phyloP scores from a whole-genome alignment of 2,888 invertebrate genomes.

The Eurois occulta region DNA sequence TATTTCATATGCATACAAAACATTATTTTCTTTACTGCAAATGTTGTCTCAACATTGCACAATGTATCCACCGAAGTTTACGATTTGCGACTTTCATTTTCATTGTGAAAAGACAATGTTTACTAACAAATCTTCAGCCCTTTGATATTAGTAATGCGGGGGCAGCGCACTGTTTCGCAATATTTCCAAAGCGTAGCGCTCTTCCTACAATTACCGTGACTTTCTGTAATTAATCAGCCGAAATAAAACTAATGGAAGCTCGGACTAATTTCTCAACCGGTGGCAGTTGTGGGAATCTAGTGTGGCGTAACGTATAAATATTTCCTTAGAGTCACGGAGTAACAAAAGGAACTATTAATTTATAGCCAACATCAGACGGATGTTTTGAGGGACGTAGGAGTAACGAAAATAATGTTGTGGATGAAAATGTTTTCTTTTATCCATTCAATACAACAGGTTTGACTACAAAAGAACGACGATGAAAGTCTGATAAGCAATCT shows the following conservation, averaged over 20 bases:
- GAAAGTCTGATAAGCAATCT: conserved; percentile 20
- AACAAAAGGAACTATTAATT: conserved; percentile 53
- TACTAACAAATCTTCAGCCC: conserved; percentile 49
- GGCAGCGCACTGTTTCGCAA: conserved; percentile 35
- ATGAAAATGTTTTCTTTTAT: conserved; percentile 27
- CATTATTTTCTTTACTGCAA: conserved; percentile 6
- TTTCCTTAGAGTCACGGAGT: conserved; percentile 38
- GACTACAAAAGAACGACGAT: conserved; percentile 34
- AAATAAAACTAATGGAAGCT: conserved; percentile 59
- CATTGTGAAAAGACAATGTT: conserved; percentile 41
- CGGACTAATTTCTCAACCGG: conserved; percentile 56
- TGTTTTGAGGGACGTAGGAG: conserved; percentile 43
- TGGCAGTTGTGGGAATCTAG: conserved; percentile 47
- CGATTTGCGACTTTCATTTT: conserved; percentile 50
- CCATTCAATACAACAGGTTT: conserved; percentile 27
- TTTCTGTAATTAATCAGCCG: conserved; percentile 62
- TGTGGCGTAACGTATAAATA: conserved; percentile 47
- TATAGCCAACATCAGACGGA: conserved; percentile 29
- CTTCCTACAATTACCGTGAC: conserved; percentile 45
- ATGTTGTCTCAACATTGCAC: conserved; percentile 31
- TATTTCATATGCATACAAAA: conserved; percentile 14
- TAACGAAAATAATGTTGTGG: conserved; percentile 29
- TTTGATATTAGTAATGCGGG: conserved; percentile 31
- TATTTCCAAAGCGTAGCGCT: conserved; percentile 7
- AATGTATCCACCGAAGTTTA: conserved; percentile 44